Percentiles rank a stretch among this genome's conserved stretches.
These are phyloP conservation scores for Anguilla anguilla DNA, from an alignment of 2,797 vertebrate genomes.

Conservation along the genomic window DNA sequence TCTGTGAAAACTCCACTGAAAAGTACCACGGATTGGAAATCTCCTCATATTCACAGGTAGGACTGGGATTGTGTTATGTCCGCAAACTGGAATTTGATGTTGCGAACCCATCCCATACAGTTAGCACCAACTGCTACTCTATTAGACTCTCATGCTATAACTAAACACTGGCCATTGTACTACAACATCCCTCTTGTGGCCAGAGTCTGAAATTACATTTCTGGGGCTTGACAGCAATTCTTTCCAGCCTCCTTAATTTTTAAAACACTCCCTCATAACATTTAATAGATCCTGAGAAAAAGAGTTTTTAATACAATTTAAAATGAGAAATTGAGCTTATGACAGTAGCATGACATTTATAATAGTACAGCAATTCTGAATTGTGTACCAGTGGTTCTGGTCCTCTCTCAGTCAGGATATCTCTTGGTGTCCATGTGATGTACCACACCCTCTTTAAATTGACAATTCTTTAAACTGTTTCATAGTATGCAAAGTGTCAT, in stretches of 20 bases:
- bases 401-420: background rate
- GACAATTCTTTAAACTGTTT: background rate
- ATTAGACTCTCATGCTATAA: background rate
- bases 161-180: background rate
- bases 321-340: background rate
- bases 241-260: too few relatives aligned
- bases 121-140: background rate
- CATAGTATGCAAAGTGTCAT: background rate
- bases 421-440: background rate
- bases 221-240: background rate
- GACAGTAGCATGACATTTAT: background rate
- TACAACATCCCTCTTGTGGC: conserved; percentile 10
- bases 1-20: background rate
- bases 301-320: background rate
- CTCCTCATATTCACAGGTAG: background rate
- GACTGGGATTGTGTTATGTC: background rate
- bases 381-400: background rate
- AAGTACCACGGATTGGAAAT: background rate
- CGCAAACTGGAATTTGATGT: background rate
- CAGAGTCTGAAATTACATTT: background rate
- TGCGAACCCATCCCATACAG: background rate
- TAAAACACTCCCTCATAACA: background rate
- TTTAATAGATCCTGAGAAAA: background rate
- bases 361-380: background rate
- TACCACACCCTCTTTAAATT: background rate